Base-by-base conservation (phyloP, 2,113 vertebrate species). In the Reinhardtius hippoglossoides region DNA sequence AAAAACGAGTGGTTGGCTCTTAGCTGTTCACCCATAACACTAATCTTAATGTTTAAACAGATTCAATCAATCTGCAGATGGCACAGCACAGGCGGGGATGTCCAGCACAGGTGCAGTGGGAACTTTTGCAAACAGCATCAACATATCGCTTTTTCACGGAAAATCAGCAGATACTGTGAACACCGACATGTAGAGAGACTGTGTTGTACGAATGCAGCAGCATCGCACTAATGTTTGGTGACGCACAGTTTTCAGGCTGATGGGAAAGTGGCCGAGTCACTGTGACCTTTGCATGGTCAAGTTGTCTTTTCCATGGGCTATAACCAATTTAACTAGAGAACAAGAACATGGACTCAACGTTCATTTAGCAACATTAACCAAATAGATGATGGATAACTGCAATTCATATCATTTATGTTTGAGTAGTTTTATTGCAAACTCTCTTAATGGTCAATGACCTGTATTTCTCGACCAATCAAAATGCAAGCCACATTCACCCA, bases 1-100 rank as follows among this genome's bases (percentile, higher is more conserved):
- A 61, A 87, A 31, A 88, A 83, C 0, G 74, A 83, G 67, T 72
- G 62, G 64, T 78, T 78, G 80, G 82, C 85, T 81, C 74, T 81
- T 67, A 79, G 78, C 86, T 83, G 86, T 79, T 92, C 87, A 90
- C 54, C 92, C 88, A 82, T 82, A 84, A 91, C 83, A 68, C 82
- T 88, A 86, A 91, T 93, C 78, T 91, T 89, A 90, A 92, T 89
- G 78, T 80, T 90, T 86, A 85, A 91, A 82, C 87, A 86, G 81
- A 78, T 91, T 82, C 80, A 71, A 90, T 88, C 69, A 67, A 71
- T 82, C 65, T 58, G 70, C 75, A 88, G 83, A 76, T 66, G 85
- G 68, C 27, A 61, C 24, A 46, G 61, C 10, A 13, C 18, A 12
- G 67, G 71, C 55, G 52, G 61, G 64, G 7, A 62, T 68, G 52